Conservation (phyloP, 2,113 vertebrate species). For the Cercopithecus mona region DNA sequence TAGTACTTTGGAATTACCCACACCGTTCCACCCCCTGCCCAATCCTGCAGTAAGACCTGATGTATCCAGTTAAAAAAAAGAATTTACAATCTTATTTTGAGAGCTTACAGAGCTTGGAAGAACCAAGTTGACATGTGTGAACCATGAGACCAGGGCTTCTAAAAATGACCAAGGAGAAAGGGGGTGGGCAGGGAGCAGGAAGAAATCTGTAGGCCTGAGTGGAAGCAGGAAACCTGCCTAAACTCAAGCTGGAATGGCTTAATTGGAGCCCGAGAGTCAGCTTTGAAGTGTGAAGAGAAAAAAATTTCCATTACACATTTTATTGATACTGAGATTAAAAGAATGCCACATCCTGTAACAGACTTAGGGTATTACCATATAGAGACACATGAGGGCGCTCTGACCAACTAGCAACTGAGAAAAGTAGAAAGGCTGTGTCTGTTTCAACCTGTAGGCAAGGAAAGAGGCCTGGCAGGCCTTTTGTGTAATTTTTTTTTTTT, state of each 20-base stretch:
- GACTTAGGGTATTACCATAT: neutral
- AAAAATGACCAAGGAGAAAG: neutral
- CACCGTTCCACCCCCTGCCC: accelerated
- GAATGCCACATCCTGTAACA: neutral
- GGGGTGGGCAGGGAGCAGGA: neutral
- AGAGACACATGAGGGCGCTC: constrained; percentile 49
- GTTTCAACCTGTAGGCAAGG: neutral
- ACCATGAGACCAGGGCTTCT: neutral
- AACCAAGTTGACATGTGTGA: neutral
- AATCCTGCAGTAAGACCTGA: constrained; percentile 6
- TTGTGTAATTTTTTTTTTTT: neutral
- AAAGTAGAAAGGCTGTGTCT: neutral
- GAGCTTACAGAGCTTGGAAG: neutral
- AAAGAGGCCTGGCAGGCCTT: neutral
- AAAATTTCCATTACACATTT: constrained; percentile 37
- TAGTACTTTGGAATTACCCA: neutral
- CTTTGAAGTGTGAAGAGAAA: constrained; percentile 26
- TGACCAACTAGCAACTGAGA: neutral
- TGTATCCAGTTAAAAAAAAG: neutral
- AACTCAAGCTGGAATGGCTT: neutral
- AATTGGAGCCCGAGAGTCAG: neutral
- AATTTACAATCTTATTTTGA: neutral
- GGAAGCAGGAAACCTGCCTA: constrained; percentile 17
- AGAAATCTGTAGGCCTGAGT: neutral
- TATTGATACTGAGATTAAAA: neutral